phyloP scores from a whole-genome alignment of 2,797 vertebrate genomes.

The Pseudochaenichthys georgianus region DNA sequence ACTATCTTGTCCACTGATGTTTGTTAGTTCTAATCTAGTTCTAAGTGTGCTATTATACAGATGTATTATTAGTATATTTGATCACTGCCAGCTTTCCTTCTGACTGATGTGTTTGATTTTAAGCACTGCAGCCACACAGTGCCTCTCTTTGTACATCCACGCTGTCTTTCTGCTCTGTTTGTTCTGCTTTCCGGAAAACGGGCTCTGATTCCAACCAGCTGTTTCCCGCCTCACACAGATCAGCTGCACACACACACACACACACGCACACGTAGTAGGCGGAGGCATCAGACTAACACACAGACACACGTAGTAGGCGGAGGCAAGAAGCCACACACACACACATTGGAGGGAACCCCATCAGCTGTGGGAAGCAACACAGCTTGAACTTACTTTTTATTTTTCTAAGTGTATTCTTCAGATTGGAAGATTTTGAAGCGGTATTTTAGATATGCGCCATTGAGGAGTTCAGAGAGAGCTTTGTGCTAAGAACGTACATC shows the following conservation, averaged over 20 bases:
- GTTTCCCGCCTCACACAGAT: slow-evolving; percentile 95
- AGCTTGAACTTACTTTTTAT: slow-evolving; percentile 67
- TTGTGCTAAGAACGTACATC: not conserved
- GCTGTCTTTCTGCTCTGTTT: slow-evolving; percentile 81
- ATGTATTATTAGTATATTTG: not conserved
- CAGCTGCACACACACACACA: slow-evolving; percentile 86
- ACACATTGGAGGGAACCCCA: slow-evolving; percentile 82
- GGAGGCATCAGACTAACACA: slow-evolving; percentile 53
- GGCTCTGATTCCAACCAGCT: slow-evolving; percentile 92
- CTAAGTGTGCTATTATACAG: not conserved
- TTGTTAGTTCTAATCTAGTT: not conserved
- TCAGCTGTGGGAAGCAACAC: slow-evolving; percentile 82
- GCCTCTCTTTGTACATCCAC: slow-evolving; percentile 1
- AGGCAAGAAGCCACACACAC: slow-evolving; percentile 74
- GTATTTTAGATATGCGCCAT: slow-evolving; percentile 24
- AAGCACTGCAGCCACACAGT: slow-evolving; percentile 27
- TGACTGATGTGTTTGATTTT: not conserved
- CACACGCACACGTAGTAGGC: slow-evolving; percentile 64
- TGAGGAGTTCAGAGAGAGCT: not conserved
- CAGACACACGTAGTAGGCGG: slow-evolving; percentile 75
- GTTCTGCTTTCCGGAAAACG: slow-evolving; percentile 89
- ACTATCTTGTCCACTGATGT: not conserved
- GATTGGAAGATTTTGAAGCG: slow-evolving; percentile 5
- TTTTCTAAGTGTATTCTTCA: slow-evolving; percentile 36
- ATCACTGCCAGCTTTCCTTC: not conserved